Evolutionary conservation across 1,140 invertebrate genomes (phyloP).

Genomic region (Saccostrea cuccullata): DNA sequence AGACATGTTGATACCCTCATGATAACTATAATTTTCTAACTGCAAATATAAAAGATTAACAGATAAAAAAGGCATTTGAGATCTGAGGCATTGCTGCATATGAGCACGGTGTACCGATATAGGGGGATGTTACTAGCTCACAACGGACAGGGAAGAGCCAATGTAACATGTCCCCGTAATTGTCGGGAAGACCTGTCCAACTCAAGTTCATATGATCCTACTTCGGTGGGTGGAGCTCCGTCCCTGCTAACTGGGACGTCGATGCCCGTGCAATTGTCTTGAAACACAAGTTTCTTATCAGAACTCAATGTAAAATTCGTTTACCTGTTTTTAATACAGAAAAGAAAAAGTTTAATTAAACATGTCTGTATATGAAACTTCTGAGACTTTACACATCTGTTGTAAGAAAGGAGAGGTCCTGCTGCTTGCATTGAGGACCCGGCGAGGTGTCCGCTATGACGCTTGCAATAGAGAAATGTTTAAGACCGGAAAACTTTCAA

Average conservation of each 20-base stretch:
- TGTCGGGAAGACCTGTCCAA: slow-evolving; percentile 36
- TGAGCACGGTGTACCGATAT: slow-evolving; percentile 36
- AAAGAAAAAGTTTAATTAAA: no score
- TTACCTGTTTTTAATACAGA: no score
- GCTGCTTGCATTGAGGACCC: no score
- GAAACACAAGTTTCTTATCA: slow-evolving; percentile 30
- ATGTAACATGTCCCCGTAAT: slow-evolving; percentile 24
- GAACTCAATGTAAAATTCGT: not conserved
- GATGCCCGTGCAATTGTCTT: slow-evolving; percentile 32
- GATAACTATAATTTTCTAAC: not conserved
- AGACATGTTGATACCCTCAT: not conserved
- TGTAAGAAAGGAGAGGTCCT: no score
- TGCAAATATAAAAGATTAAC: no score
- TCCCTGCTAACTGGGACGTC: not conserved
- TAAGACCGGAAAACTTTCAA: no score
- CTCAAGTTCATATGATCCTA: slow-evolving; percentile 19
- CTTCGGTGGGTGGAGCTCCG: slow-evolving; percentile 25
- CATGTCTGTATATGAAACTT: no score
- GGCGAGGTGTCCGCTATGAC: no score
- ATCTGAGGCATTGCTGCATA: slow-evolving; percentile 29
- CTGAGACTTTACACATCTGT: no score
- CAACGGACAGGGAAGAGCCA: slow-evolving; percentile 19
- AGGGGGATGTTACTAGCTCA: slow-evolving; percentile 30
- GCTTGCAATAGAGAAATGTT: no score
- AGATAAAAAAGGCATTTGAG: no score